Evolutionary conservation across 2,113 vertebrate species (phyloP).

Genomic region (Sapajus apella): DNA sequence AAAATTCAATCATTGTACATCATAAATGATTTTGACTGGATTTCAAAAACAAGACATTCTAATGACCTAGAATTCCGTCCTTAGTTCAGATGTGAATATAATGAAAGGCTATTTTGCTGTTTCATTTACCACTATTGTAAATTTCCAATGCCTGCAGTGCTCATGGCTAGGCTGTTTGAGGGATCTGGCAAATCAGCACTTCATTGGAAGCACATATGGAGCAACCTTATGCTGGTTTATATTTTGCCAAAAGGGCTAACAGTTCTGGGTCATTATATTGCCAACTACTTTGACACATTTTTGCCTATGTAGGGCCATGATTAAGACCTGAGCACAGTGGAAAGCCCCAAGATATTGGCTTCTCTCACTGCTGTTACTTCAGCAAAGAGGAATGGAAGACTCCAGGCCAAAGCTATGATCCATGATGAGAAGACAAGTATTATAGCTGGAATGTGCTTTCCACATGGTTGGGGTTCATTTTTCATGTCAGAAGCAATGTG

Average conservation of each 20-base stretch:
- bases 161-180: conserved; percentile 35
- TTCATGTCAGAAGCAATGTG: not conserved
- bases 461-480: not conserved
- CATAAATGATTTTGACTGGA: not conserved
- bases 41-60: not conserved
- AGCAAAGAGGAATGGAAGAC: not conserved
- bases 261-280: conserved; percentile 53
- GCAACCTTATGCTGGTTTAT: conserved; percentile 75
- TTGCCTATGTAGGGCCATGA: conserved; percentile 31
- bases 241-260: conserved; percentile 75
- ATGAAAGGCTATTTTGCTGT: not conserved
- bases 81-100: not conserved
- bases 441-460: not conserved
- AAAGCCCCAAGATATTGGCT: conserved; percentile 2
- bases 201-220: conserved; percentile 75
- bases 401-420: not conserved
- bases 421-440: conserved; percentile 16
- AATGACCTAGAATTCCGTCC: not conserved
- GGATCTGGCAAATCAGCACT: conserved; percentile 67
- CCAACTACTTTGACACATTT: conserved; percentile 57
- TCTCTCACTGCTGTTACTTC: not conserved
- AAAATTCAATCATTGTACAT: not conserved
- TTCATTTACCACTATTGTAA: conserved; percentile 55
- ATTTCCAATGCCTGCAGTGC: conserved; percentile 34
- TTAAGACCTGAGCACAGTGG: not conserved